Evolutionary conservation across 2,797 vertebrate species (phyloP).

Genomic region (Onychomys torridus): DNA sequence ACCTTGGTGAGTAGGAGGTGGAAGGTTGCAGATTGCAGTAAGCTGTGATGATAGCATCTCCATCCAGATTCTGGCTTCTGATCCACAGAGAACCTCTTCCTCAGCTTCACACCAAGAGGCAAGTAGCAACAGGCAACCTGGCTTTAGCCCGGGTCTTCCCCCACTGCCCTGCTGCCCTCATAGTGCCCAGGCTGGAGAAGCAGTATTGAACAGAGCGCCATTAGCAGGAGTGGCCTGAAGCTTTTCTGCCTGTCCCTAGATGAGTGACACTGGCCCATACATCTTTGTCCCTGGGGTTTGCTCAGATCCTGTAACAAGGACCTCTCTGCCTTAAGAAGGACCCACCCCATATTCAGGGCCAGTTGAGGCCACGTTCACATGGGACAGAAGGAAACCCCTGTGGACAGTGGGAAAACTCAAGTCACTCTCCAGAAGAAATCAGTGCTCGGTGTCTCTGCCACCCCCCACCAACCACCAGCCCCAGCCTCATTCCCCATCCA

Average conservation of each 20-base stretch:
- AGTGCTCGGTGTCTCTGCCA: not conserved
- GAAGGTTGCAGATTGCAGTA: fast-evolving
- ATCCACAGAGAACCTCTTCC: not conserved
- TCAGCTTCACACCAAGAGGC: not conserved
- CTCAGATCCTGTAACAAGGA: not conserved
- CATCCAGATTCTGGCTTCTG: not conserved
- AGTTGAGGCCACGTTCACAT: not conserved
- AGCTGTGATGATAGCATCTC: not conserved
- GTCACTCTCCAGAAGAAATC: not conserved
- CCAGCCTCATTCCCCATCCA: not conserved
- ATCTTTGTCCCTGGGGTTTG: not conserved
- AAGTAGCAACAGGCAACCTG: constrained; percentile 28
- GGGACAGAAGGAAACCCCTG: not conserved
- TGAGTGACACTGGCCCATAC: not conserved
- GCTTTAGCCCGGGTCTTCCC: not conserved
- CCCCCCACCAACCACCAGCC: not conserved
- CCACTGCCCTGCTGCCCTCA: not conserved
- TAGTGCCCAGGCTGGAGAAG: not conserved
- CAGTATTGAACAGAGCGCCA: not conserved
- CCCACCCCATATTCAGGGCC: not conserved
- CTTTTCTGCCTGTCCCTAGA: not conserved
- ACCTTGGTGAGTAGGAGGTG: not conserved
- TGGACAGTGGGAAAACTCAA: not conserved
- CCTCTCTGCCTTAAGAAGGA: not conserved
- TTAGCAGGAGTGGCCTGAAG: not conserved